Evolutionary conservation across 2,888 invertebrate genomes (phyloP).

Genomic region (Lycocerus yunnanus): DNA sequence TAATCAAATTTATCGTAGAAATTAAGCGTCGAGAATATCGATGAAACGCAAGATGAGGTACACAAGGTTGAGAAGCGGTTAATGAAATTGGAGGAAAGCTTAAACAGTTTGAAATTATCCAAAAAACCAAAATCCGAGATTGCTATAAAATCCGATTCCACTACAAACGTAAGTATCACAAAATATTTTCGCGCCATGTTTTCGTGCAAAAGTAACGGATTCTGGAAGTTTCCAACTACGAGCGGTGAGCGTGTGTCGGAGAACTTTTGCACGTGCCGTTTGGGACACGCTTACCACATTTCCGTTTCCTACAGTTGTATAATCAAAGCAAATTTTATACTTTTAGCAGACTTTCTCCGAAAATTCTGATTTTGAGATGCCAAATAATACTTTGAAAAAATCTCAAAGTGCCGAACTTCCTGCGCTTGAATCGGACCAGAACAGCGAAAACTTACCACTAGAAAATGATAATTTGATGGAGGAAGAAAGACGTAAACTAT

Average conservation of each 20-base stretch:
- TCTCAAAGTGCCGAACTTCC: not conserved
- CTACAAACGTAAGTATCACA: not conserved
- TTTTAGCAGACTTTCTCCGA: not conserved
- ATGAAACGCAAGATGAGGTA: slow-evolving; percentile 47
- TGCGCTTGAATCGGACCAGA: not conserved
- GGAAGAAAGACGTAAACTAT: slow-evolving; percentile 17
- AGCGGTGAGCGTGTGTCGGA: too few relatives aligned
- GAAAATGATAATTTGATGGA: slow-evolving; percentile 22
- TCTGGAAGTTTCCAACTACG: too few relatives aligned
- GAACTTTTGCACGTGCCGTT: not conserved
- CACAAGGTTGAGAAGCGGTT: slow-evolving; percentile 47
- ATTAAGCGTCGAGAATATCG: slow-evolving; percentile 25
- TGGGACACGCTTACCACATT: not conserved
- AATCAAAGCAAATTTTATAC: not conserved
- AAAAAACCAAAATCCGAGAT: not conserved
- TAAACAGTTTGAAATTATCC: slow-evolving; percentile 14
- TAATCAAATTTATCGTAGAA: slow-evolving; percentile 1
- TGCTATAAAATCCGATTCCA: not conserved
- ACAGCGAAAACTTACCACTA: not conserved
- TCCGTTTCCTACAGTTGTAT: not conserved
- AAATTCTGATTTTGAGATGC: not conserved
- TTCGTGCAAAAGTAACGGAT: too few relatives aligned
- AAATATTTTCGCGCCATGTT: too few relatives aligned
- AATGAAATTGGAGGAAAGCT: slow-evolving; percentile 42
- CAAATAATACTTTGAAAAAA: not conserved